Evolutionary conservation across 2,113 vertebrate species (phyloP), one percentile per base, ranked within the genome.

Genomic region (Coptodon bakossiorum): DNA sequence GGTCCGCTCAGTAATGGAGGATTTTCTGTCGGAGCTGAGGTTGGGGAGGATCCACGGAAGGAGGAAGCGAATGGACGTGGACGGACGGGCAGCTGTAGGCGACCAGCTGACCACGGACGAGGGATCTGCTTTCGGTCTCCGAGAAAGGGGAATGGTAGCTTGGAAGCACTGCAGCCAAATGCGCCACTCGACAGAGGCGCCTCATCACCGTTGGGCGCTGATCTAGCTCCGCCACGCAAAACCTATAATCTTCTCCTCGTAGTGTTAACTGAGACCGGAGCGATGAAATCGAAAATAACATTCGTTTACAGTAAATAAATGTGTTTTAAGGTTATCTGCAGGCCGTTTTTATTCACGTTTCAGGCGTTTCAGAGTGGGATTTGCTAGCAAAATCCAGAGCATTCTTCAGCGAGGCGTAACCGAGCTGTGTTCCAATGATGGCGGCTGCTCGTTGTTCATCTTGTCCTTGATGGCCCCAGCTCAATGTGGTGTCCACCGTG

Each of bases 91-190:
- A 96, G 96, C 96, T 95, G 96, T 90, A 95, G 95, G 96, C 96
- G 86, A 97, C 97, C 97, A 97, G 97, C 96, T 97, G 96, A 97
- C 95, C 95, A 95, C 90, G 95, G 95, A 95, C 94, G 86, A 91
- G 94, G 94, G 94, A 96, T 96, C 96, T 95, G 96, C 96, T 97
- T 96, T 97, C 94, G 96, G 95, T 96, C 95, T 94, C 91, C 94
- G 95, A 88, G 29, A 92, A 90, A 90, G 92, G 92, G 95, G 94
- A 96, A 96, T 95, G 95, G 96, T 91, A 93, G 95, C 94, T 93
- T 91, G 95, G 96, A 94, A 95, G 89, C 93, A 93, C 93, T 92
- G 95, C 94, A 93, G 92, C 94, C 94, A 95, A 96, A 93, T 96
- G 96, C 96, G 96, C 96, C 95, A 96, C 95, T 94, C 94, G 94